Conservation (phyloP, 2,888 invertebrate species). For the Caenorhabditis sp. region DNA sequence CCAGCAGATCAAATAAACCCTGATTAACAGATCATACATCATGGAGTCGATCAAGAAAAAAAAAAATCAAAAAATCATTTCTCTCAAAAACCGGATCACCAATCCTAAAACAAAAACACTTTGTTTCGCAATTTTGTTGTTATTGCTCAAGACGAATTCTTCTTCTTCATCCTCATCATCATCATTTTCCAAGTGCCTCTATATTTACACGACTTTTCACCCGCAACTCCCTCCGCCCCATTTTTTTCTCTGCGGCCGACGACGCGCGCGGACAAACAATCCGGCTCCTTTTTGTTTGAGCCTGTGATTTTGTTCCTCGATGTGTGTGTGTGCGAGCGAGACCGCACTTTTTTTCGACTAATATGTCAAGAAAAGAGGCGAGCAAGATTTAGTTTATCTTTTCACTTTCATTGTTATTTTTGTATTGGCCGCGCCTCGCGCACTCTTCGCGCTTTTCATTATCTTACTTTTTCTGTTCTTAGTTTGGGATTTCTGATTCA, state of each 20-base stretch:
- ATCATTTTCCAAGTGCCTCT: slow-evolving; percentile 7
- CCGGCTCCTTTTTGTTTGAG: background rate
- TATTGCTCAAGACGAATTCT: background rate
- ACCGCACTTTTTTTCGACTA: background rate
- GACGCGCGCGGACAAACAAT: slow-evolving; percentile 1
- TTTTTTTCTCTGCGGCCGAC: background rate
- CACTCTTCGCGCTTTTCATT: background rate
- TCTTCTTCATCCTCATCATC: background rate
- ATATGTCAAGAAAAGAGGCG: background rate
- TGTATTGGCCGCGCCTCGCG: background rate
- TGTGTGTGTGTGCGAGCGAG: no score
- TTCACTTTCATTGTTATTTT: slow-evolving; percentile 12
- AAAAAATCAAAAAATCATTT: no score
- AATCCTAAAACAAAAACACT: background rate
- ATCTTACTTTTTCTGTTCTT: no score
- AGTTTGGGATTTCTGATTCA: no score
- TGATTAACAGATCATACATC: no score
- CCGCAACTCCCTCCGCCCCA: slow-evolving; percentile 8
- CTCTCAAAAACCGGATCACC: background rate
- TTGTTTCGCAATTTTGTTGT: background rate
- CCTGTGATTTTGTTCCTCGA: background rate
- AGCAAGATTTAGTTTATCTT: background rate
- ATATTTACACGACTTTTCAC: slow-evolving; percentile 43
- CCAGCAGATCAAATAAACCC: no score
- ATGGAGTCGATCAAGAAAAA: no score